These are phyloP conservation scores for Cephonodes hylas DNA, from an alignment of 2,888 invertebrate genomes.

Conservation along the genomic window DNA sequence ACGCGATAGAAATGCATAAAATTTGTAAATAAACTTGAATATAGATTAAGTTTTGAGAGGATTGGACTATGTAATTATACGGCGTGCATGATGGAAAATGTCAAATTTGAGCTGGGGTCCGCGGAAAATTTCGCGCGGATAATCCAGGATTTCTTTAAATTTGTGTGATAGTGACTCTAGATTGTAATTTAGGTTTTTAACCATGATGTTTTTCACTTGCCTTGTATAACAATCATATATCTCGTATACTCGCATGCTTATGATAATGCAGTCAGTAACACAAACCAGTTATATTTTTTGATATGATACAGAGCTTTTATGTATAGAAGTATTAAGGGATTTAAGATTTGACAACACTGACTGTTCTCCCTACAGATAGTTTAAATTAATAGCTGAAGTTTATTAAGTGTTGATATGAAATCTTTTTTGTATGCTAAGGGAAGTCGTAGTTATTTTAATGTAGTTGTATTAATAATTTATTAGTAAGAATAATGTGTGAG, in stretches of 20 bases:
- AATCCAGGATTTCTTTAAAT: conserved; percentile 36
- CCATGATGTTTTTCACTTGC: conserved; percentile 51
- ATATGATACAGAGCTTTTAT: conserved; percentile 18
- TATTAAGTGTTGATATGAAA: conserved; percentile 14
- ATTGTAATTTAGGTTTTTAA: conserved; percentile 25
- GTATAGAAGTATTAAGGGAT: conserved; percentile 20
- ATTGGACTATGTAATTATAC: conserved; percentile 23
- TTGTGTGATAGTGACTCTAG: conserved; percentile 34
- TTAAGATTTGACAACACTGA: conserved; percentile 18
- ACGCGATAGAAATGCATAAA: conserved; percentile 53
- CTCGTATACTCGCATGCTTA: conserved; percentile 63
- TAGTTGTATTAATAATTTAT: conserved; percentile 42
- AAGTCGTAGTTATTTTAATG: conserved; percentile 44
- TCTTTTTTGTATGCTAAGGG: conserved; percentile 44
- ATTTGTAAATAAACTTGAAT: conserved; percentile 37
- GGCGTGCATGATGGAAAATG: conserved; percentile 6
- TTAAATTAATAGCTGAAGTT: conserved; percentile 15
- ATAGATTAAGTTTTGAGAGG: conserved; percentile 20
- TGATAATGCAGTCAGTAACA: conserved; percentile 28
- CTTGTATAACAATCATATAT: conserved; percentile 58
- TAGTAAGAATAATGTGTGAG: conserved; percentile 44
- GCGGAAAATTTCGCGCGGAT: conserved; percentile 21
- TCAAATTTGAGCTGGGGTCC: conserved; percentile 40
- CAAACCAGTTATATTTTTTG: conserved; percentile 7
- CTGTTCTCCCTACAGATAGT: background rate